Percentiles rank a stretch among this genome's conserved stretches.
Evolutionary conservation across 2,888 invertebrate species (phyloP).

Genomic region (Napeogenes sylphis): DNA sequence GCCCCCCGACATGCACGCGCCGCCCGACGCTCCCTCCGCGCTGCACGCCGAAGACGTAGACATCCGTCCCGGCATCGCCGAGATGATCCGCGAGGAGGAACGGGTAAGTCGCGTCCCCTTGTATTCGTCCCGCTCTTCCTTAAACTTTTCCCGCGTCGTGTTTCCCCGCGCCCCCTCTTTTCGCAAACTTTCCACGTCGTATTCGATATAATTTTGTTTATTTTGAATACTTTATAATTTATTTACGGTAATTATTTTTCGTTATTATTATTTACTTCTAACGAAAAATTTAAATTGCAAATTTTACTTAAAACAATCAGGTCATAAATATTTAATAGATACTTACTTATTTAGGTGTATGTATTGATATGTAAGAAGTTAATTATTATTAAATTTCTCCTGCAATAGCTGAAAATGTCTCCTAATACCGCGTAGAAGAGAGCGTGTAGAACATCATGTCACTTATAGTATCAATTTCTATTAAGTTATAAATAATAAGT

Average conservation of each 20-base stretch:
- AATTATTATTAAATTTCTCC: no score
- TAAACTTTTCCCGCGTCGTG: conserved; percentile 54
- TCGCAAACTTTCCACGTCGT: conserved; percentile 58
- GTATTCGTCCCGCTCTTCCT: conserved; percentile 29
- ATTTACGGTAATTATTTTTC: not conserved
- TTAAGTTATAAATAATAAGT: no score
- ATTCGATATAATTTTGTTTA: conserved; percentile 52
- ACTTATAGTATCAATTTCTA: no score
- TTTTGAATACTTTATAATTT: conserved; percentile 30
- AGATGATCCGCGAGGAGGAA: conserved; percentile 98
- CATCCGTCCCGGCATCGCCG: conserved; percentile 95
- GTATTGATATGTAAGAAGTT: no score
- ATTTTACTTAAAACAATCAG: not conserved
- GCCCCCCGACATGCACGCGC: conserved; percentile 39
- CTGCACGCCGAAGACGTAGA: conserved; percentile 87
- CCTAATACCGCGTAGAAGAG: no score
- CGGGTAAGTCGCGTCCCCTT: conserved; percentile 83
- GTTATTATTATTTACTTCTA: not conserved
- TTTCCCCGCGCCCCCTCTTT: conserved; percentile 32
- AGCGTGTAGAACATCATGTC: no score
- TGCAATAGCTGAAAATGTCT: no score
- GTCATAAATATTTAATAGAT: no score
- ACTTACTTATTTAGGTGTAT: no score
- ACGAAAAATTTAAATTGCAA: not conserved
- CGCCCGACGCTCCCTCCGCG: conserved; percentile 45